Conservation (phyloP, 2,113 vertebrate genomes). For the Excalfactoria chinensis region DNA sequence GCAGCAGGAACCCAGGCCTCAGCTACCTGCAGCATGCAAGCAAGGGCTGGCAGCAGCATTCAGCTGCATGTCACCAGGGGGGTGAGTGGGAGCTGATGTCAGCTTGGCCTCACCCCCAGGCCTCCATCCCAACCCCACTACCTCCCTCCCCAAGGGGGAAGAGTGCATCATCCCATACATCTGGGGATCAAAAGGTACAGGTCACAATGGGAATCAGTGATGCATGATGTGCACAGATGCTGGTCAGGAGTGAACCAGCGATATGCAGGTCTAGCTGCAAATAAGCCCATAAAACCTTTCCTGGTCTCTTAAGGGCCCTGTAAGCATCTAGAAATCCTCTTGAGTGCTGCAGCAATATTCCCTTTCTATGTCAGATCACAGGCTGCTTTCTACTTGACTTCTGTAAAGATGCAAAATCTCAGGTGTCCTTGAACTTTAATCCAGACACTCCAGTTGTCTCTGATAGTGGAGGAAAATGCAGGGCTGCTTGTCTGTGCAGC, state of each 20-base stretch:
- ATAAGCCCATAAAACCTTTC: background rate
- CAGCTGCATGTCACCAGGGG: background rate
- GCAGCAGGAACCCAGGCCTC: background rate
- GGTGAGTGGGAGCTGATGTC: background rate
- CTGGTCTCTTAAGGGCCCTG: background rate
- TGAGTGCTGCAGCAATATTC: background rate
- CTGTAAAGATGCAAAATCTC: background rate
- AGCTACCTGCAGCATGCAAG: too few relatives aligned
- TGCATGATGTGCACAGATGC: accelerated
- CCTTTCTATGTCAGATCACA: background rate
- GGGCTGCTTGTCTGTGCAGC: background rate
- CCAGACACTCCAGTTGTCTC: background rate
- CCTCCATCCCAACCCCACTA: background rate
- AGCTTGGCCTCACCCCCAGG: background rate
- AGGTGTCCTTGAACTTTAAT: background rate
- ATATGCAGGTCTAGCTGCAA: background rate
- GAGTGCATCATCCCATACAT: background rate
- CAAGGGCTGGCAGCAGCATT: background rate
- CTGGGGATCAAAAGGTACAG: background rate
- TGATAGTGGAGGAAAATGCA: background rate
- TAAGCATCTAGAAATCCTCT: background rate
- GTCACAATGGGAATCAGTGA: background rate
- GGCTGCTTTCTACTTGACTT: background rate
- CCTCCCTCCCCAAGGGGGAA: background rate
- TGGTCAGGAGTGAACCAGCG: background rate